These are phyloP conservation scores for Epinephelus coioides DNA, from an alignment of 2,797 vertebrate species.

Conservation along the genomic window DNA sequence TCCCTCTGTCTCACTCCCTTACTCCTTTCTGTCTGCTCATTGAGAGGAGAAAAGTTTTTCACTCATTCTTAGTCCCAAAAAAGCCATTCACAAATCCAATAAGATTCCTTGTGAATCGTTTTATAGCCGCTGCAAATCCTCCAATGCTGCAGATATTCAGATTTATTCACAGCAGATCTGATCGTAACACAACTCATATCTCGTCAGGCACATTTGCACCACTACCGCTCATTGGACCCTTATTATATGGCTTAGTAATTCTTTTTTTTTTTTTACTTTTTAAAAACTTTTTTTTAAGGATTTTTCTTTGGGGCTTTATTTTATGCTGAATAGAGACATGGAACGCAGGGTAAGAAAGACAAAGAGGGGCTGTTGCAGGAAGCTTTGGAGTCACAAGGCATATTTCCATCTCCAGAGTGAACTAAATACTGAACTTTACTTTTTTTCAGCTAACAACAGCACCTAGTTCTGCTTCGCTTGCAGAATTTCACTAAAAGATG, in stretches of 20 bases:
- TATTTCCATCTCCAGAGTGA: background rate
- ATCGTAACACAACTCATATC: background rate
- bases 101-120: background rate
- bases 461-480: background rate
- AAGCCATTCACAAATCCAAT: background rate
- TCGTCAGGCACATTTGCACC: background rate
- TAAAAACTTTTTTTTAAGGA: background rate
- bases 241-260: background rate
- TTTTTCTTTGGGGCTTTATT: background rate
- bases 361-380: background rate
- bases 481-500: background rate
- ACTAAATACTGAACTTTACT: background rate
- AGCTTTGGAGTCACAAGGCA: background rate
- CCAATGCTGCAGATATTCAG: background rate
- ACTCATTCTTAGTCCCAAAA: background rate
- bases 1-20: slow-evolving; percentile 20
- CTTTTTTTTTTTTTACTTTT: background rate
- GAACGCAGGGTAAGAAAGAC: background rate
- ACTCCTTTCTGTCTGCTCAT: background rate
- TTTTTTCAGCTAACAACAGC: background rate
- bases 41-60: background rate
- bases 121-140: background rate
- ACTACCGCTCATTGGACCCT: background rate
- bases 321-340: background rate
- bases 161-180: background rate